Evolutionary conservation across 2,888 invertebrate species (phyloP), one percentile per base, ranked within the genome.

Genomic region (Clunio marinus): DNA sequence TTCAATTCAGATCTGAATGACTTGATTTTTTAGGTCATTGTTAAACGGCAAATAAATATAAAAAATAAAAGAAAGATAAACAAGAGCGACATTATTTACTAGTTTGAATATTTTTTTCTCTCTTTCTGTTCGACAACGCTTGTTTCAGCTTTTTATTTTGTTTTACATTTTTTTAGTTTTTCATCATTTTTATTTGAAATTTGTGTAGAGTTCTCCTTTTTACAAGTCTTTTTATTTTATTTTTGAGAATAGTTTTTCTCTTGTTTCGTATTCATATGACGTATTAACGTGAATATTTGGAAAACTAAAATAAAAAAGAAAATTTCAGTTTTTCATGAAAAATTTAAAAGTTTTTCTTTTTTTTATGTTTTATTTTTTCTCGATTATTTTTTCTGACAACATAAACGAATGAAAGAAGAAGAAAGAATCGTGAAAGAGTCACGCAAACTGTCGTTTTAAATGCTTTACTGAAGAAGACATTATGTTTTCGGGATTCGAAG

Each of bases 11-110:
- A 65, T 41, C 41, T 65, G 63, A 24, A 65, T 65, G 63, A 65
- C 63, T 65, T 65, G 27, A 65, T 65, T 65, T 15, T 63, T 65
- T 65, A 65, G 66, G 66, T 66, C 66, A 66, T 66, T 66, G 55
- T 66, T 66, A 66, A 66, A 66, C 45, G 28, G 55, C 28, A 66
- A 51, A 66, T 66, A 66, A 55, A 66, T 32, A 65, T 24, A 58
- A 22, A 51, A 51, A 17, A 7, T 32, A 7, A 32, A 10, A 10
- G 32, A 32, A 32, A 51, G 20, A 17, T 20, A 41, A 15, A 41
- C 41, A 15, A 41, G 41, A 15, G 41, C 7, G 41, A 41, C 41
- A 41, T 41, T 13, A 41, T 41, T 41, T 41, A 41, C 13, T 41
- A 41, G 41, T 41, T 41, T 15, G 51, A 17, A 22, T 22, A 7